Percentiles rank a stretch among this genome's conserved stretches.
These are phyloP conservation scores for Alexandromys fortis DNA, from an alignment of 2,113 vertebrate species.

Conservation along the genomic window DNA sequence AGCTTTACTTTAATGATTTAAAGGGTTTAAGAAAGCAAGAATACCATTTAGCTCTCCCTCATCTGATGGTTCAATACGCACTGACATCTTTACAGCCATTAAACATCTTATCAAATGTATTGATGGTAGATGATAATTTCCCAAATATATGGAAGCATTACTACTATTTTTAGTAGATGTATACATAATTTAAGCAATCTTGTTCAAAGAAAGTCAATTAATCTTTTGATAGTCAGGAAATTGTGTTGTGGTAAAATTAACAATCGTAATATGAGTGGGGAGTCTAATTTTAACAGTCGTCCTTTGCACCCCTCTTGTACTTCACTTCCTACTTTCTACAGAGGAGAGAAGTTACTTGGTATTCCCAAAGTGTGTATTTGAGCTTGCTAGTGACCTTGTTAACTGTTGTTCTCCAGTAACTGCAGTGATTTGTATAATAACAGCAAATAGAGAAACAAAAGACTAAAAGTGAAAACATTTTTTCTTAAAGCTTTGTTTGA, in stretches of 20 bases:
- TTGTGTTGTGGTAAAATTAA: slow-evolving; percentile 66
- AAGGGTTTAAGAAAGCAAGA: slow-evolving; percentile 3
- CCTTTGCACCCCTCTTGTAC: not conserved
- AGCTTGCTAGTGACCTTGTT: not conserved
- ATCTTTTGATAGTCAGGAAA: slow-evolving; percentile 59
- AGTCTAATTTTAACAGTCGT: slow-evolving; percentile 61
- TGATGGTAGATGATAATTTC: slow-evolving; percentile 53
- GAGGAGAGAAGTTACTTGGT: slow-evolving; percentile 20
- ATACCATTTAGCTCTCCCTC: not conserved
- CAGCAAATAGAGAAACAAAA: slow-evolving; percentile 63
- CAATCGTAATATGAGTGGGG: slow-evolving; percentile 43
- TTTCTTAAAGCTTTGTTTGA: slow-evolving; percentile 61
- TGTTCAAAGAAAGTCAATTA: slow-evolving; percentile 65
- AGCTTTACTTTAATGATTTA: slow-evolving; percentile 35
- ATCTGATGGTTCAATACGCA: slow-evolving; percentile 46
- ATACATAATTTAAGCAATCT: slow-evolving; percentile 68
- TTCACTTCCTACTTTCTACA: not conserved
- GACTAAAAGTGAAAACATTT: slow-evolving; percentile 30
- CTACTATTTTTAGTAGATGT: slow-evolving; percentile 58
- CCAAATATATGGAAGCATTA: slow-evolving; percentile 55
- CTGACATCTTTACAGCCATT: slow-evolving; percentile 2
- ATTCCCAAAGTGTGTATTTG: slow-evolving; percentile 19
- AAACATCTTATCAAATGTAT: slow-evolving; percentile 37
- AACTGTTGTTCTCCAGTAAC: slow-evolving; percentile 43
- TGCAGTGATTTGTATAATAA: slow-evolving; percentile 46